These are phyloP conservation scores for Dromaius novaehollandiae DNA, from an alignment of 2,113 vertebrate species.

Conservation along the genomic window DNA sequence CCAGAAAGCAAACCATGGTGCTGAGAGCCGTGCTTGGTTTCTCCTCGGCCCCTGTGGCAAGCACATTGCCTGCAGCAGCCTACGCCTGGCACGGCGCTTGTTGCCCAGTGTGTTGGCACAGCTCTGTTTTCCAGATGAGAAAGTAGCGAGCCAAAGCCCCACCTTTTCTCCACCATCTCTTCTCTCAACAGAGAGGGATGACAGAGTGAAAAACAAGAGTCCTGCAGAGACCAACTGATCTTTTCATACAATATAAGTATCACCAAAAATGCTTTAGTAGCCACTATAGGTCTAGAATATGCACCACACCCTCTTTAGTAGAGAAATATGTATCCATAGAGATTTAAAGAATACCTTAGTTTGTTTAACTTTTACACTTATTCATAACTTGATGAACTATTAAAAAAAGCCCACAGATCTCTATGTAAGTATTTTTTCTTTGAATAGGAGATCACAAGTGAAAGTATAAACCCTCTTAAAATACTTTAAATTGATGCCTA, in stretches of 20 bases:
- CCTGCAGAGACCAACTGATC: accelerated
- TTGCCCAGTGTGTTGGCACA: background rate
- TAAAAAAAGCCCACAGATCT: background rate
- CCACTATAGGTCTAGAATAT: background rate
- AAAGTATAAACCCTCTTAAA: background rate
- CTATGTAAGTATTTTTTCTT: background rate
- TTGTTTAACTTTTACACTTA: background rate
- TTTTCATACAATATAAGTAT: background rate
- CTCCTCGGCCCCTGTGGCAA: background rate
- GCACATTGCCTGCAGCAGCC: background rate
- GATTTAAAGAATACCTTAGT: background rate
- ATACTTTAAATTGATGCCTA: background rate
- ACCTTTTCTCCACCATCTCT: background rate
- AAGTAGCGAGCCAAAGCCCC: background rate
- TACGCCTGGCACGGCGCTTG: background rate
- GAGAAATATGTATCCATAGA: accelerated
- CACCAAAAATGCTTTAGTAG: background rate
- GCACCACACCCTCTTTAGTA: background rate
- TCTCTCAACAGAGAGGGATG: background rate
- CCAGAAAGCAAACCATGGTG: slow-evolving; percentile 5
- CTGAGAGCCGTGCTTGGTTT: background rate
- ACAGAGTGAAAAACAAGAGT: background rate
- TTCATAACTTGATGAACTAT: background rate
- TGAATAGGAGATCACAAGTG: background rate
- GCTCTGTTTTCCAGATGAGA: background rate